Base-by-base conservation (phyloP, 2,113 vertebrate genomes). In the Larimichthys polyactis region DNA sequence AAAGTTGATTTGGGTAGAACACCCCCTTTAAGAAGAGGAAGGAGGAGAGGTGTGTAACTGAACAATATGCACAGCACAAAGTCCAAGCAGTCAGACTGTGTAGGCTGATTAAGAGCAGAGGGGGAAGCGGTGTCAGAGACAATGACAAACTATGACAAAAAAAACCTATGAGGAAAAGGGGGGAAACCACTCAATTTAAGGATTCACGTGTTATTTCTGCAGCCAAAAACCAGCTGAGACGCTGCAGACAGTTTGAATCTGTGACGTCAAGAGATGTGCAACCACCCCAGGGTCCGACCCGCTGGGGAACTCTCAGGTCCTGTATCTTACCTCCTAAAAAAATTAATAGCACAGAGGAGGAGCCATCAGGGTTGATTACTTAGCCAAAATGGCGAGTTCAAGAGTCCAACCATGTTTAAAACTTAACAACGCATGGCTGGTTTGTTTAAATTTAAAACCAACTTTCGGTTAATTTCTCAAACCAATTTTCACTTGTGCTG, bases 41-140 rank as follows among this genome's bases (percentile, higher is more conserved):
- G 29, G 36, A 59, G 48, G 60, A 49, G 22, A 70, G 15, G 58
- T 6, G 58, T 54, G 71, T 4, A 64, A 74, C 52, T 78, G 77
- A 90, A 90, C 79, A 77, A 81, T 87, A 78, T 86, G 87, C 71
- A 82, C 84, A 86, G 86, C 86, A 90, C 86, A 85, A 64, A 87
- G 89, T 90, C 82, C 69, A 67, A 78, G 81, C 81, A 66, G 72
- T 75, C 63, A 55, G 76, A 69, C 72, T 54, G 82, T 20, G n/a
- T 0, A 24, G 67, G 65, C 63, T 19, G 58, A 59, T 48, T 27
- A 55, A 11, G 76, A 75, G 68, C 29, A 0, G 51, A 17, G 59
- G 36, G 36, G 36, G 36, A 36, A 36, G 36, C 7, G 36, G 36
- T 36, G 7, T 66, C 36, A 1, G 36, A 75, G 12, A 43, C 16